These are phyloP conservation scores for Flexamia atlantica DNA, from an alignment of 2,888 invertebrate genomes.

Conservation along the genomic window DNA sequence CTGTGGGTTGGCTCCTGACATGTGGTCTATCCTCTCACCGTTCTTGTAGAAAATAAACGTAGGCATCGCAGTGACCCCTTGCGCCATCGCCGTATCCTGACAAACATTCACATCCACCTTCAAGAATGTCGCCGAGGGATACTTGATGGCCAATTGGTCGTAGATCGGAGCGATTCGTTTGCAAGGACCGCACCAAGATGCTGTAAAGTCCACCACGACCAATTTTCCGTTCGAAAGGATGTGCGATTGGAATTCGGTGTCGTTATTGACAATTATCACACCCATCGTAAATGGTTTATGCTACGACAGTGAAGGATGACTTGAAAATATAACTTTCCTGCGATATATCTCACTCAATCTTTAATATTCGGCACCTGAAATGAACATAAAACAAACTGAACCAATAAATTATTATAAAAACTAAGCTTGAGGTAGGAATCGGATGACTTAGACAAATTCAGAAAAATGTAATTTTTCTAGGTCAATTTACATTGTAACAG, in stretches of 20 bases:
- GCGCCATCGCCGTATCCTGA: constrained; percentile 90
- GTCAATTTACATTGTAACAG: too few species aligned
- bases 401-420: not conserved
- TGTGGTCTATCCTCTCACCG: constrained; percentile 88
- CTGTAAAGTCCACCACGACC: constrained; percentile 96
- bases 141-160: constrained; percentile 92
- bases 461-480: too few species aligned
- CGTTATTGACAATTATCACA: constrained; percentile 72
- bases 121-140: constrained; percentile 92
- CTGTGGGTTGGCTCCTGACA: constrained; percentile 92
- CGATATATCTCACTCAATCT: not conserved
- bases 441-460: not conserved
- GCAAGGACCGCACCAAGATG: constrained; percentile 98
- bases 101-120: constrained; percentile 98
- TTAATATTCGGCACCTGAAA: constrained; percentile 32
- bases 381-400: constrained; percentile 20
- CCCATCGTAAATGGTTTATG: constrained; percentile 6
- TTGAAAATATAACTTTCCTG: not conserved
- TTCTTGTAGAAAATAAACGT: constrained; percentile 98
- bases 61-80: constrained; percentile 98
- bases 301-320: not conserved
- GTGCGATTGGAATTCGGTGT: constrained; percentile 91
- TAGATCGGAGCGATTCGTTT: constrained; percentile 95
- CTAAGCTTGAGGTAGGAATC: not conserved
- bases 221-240: constrained; percentile 92